Evolutionary conservation across 2,888 invertebrate genomes (phyloP).

Genomic region (Apantesis nais): DNA sequence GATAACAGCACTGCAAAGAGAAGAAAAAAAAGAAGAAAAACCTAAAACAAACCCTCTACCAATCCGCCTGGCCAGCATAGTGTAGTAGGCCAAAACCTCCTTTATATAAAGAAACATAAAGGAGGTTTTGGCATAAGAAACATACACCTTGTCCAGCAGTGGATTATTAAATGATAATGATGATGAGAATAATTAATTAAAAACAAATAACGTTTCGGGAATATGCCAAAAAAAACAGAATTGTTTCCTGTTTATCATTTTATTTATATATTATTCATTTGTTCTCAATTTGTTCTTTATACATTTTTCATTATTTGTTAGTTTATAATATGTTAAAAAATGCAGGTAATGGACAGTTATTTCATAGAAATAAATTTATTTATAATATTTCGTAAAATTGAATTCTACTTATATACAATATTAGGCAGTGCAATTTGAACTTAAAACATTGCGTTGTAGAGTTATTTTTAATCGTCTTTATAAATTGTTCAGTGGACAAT

Average conservation of each 20-base stretch:
- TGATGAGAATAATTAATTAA: background rate
- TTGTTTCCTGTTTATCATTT: background rate
- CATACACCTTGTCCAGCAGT: too few species aligned
- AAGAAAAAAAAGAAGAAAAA: too few species aligned
- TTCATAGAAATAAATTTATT: conserved; percentile 9
- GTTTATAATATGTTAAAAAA: background rate
- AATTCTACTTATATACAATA: background rate
- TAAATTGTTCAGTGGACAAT: background rate
- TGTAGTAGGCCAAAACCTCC: too few species aligned
- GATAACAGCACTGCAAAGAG: too few species aligned
- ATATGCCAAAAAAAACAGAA: background rate
- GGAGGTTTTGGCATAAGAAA: too few species aligned
- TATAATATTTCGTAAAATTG: background rate
- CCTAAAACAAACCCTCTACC: too few species aligned
- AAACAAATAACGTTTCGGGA: background rate
- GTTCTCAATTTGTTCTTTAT: background rate
- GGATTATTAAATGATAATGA: too few species aligned
- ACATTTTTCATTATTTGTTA: conserved; percentile 1
- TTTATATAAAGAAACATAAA: too few species aligned
- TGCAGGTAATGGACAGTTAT: background rate
- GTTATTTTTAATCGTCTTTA: background rate
- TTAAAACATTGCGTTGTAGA: background rate
- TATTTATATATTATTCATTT: background rate
- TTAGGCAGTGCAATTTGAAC: background rate
- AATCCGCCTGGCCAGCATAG: too few species aligned